Evolutionary conservation across 1,140 invertebrate genomes (phyloP), one percentile per base, ranked within the genome.

Genomic region (Anthonomus grandis): DNA sequence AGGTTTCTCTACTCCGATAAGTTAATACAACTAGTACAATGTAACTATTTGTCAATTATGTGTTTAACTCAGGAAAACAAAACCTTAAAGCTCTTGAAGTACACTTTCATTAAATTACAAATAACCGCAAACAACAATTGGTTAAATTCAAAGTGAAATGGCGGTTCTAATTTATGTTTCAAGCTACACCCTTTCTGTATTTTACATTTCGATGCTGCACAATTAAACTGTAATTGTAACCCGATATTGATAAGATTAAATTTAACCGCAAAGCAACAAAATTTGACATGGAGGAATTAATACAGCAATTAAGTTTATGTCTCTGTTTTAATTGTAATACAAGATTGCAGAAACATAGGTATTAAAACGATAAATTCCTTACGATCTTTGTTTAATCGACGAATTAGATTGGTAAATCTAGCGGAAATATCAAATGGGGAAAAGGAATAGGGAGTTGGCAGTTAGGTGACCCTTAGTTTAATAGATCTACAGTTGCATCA

Each of bases 211-310:
- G 36, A 36, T 54, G 45, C 37, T 54, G 27, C 15, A 47, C 52
- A 27, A 55, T 55, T 55, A 55, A 55, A 55, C 19, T 27, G 18
- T 37, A 55, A 55, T 47, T 36, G 52, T 55, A 27, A 15, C 12
- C 23, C 47, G 46, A 47, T 55, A 47, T 55, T 47, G 52, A 55
- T 55, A 24, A 47, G 42, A 55, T 46, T 55, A 55, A 46, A 47
- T 47, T 47, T 55, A 55, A 47, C 52, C 42, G 18, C 44, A 27
- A 24, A n/a, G n/a, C 42, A 47, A 37, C 47, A 55, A 55, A 55
- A 47, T 36, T 17, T 55, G 42, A 22, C 19, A 13, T 47, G 37
- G 18, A 13, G 31, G 47, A 22, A 25, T 21, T 55, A 47, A 55
- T 47, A 55, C 31, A 38, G 52, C 44, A 19, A 55, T 55, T 47